These are phyloP conservation scores for Oligia fasciuncula DNA, from an alignment of 2,888 invertebrate species.

Conservation along the genomic window DNA sequence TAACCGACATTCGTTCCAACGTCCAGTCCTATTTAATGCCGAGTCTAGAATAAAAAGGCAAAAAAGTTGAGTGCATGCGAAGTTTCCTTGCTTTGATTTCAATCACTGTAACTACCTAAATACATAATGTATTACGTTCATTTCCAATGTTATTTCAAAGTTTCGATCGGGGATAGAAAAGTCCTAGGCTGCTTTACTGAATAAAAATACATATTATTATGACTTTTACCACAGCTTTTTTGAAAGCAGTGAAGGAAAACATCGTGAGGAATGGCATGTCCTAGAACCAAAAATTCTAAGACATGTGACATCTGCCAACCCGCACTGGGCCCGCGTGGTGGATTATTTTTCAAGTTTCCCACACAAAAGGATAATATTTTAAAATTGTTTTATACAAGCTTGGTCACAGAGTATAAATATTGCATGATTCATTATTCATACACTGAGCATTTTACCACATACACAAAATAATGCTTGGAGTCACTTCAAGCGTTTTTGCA, in stretches of 20 bases:
- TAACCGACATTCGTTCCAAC: constrained; percentile 50
- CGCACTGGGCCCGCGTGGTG: not conserved
- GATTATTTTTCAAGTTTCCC: not conserved
- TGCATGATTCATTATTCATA: constrained; percentile 1
- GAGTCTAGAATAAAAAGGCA: constrained; percentile 33
- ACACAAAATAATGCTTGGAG: not conserved
- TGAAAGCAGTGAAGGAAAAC: not conserved
- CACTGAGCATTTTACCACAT: not conserved
- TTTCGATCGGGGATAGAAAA: not conserved
- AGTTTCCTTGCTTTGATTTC: constrained; percentile 27
- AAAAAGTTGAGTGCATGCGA: constrained; percentile 28
- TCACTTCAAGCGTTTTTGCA: not conserved
- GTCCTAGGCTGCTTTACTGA: not conserved
- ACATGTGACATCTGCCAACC: not conserved
- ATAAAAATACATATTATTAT: not conserved
- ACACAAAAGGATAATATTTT: not conserved
- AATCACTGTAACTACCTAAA: constrained; percentile 7
- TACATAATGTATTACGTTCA: not conserved
- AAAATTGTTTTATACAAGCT: not conserved
- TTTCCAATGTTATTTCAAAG: not conserved
- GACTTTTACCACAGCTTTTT: not conserved
- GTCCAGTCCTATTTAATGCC: constrained; percentile 35
- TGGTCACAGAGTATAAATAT: not conserved
- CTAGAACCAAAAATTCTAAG: not conserved
- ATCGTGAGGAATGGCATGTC: not conserved